These are phyloP conservation scores for Zaprionus gabonicus DNA, from an alignment of 1,140 invertebrate genomes.

Conservation along the genomic window DNA sequence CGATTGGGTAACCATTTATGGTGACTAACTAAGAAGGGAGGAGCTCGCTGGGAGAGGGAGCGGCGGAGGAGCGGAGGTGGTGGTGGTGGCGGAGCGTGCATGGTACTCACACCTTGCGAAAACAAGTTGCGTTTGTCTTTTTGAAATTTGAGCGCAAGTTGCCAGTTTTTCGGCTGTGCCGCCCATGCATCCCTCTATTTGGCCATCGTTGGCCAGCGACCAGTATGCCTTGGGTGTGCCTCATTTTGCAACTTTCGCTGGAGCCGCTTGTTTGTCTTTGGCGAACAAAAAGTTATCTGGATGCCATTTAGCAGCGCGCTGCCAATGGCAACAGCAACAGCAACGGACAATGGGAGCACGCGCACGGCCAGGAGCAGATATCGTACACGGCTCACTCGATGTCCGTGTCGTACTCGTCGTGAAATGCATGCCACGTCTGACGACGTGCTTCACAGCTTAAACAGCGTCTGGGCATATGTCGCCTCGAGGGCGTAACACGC, in stretches of 20 bases:
- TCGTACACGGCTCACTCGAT: conserved; percentile 12
- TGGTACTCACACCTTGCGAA: background rate
- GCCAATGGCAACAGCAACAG: conserved; percentile 5
- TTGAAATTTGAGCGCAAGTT: conserved; percentile 15
- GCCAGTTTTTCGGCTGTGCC: conserved; percentile 18
- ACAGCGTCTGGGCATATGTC: conserved; percentile 40
- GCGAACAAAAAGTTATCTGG: conserved; percentile 31
- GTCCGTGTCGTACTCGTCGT: conserved; percentile 6
- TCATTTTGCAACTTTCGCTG: conserved; percentile 21
- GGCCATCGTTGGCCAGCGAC: background rate
- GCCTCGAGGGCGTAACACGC: conserved; percentile 15
- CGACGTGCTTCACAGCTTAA: conserved; percentile 57
- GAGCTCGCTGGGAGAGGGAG: background rate
- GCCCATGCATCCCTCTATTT: background rate
- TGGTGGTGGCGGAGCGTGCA: no score
- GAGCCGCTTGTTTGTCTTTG: conserved; percentile 38
- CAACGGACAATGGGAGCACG: conserved; percentile 41
- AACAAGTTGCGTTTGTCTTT: conserved; percentile 18
- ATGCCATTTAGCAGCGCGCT: conserved; percentile 32
- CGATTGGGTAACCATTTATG: conserved; percentile 27
- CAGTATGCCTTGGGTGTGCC: background rate
- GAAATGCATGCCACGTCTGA: conserved; percentile 47
- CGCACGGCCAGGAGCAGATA: conserved; percentile 17
- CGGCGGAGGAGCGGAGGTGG: background rate
- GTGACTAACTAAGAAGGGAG: background rate